Conservation (phyloP, 2,113 vertebrate species). For the Otolemur garnettii region DNA sequence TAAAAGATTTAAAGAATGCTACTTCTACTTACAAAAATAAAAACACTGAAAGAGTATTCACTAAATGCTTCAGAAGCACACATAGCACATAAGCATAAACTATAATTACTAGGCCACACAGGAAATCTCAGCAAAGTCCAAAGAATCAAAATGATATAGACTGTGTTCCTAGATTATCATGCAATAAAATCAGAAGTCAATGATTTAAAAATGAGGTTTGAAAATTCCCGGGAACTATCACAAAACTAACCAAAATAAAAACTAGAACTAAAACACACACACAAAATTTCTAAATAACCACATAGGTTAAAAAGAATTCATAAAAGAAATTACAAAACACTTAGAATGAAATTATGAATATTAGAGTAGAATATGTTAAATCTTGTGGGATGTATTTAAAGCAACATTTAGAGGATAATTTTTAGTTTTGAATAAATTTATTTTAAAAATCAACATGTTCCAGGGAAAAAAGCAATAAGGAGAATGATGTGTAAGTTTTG, state of each 20-base stretch:
- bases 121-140: background rate
- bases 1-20: background rate
- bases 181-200: slow-evolving; percentile 44
- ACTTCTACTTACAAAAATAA: background rate
- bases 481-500: background rate
- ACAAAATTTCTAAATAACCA: background rate
- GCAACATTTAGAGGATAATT: background rate
- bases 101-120: background rate
- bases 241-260: slow-evolving; percentile 48
- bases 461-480: background rate
- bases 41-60: background rate
- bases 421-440: slow-evolving; percentile 28
- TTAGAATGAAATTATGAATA: slow-evolving; percentile 17
- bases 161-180: background rate
- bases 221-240: slow-evolving; percentile 33
- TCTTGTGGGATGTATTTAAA: background rate
- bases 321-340: slow-evolving; percentile 48
- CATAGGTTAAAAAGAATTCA: background rate
- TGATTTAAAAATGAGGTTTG: background rate
- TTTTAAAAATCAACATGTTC: slow-evolving; percentile 5
- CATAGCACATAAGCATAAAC: background rate
- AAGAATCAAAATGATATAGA: slow-evolving; percentile 8
- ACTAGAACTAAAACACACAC: background rate
- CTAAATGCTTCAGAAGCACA: background rate
- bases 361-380: background rate